Conservation (phyloP, 2,797 vertebrate species). For the Esox masquinongy region DNA sequence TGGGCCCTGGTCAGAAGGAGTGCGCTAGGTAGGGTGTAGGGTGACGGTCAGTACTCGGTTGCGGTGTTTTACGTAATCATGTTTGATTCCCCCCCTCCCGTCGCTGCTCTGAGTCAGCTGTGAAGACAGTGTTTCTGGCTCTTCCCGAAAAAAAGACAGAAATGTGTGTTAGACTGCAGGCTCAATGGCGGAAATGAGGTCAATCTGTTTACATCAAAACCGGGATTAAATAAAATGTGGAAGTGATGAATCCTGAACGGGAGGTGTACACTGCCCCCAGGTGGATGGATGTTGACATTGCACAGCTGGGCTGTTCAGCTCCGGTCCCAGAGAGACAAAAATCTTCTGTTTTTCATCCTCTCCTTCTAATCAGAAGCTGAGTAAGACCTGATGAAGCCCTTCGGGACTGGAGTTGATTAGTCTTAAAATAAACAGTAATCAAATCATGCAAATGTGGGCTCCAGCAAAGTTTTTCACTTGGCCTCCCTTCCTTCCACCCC, state of each 20-base stretch:
- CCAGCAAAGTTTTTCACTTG: not conserved
- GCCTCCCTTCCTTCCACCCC: not conserved
- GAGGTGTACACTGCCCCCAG: conserved; percentile 32
- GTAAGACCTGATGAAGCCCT: no score
- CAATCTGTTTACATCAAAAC: conserved; percentile 59
- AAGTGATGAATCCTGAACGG: conserved; percentile 1
- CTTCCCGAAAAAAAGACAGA: conserved; percentile 12
- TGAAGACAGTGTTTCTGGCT: conserved; percentile 3
- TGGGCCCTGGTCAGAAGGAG: not conserved
- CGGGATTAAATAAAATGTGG: conserved; percentile 46
- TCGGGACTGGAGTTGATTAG: no score
- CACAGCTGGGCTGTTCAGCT: not conserved
- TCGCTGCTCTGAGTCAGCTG: not conserved
- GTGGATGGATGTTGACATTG: conserved; percentile 38
- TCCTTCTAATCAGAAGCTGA: no score
- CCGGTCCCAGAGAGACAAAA: not conserved
- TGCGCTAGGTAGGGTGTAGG: not conserved
- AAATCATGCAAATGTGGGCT: not conserved
- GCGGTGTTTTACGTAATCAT: not conserved
- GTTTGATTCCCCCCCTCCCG: not conserved
- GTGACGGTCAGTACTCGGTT: not conserved
- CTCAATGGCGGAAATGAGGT: conserved; percentile 65
- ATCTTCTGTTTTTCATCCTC: no score
- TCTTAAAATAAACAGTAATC: no score
- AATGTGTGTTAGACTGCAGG: conserved; percentile 40